Evolutionary conservation across 2,888 invertebrate genomes (phyloP), one percentile per base, ranked within the genome.

Genomic region (Gari tellinella): DNA sequence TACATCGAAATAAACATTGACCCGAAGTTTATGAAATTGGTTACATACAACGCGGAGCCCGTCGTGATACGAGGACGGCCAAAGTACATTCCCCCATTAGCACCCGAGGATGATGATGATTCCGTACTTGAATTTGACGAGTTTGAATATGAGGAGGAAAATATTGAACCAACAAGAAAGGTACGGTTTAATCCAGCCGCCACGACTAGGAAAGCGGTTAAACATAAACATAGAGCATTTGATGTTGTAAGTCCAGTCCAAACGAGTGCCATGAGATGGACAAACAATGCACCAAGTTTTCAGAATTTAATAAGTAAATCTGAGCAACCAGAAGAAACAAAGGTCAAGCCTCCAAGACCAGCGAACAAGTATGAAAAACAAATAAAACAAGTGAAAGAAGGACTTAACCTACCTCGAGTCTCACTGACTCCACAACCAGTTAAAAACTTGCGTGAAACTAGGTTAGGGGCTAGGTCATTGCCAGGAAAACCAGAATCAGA

Each of bases 1-100:
- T 78, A 78, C 25, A 61, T 78, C 8, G 78, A 78, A 48, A 51
- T 78, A 4, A 55, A 58, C 4, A 55, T 69, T 10, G 69, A 67
- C 57, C 37, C 73, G 3, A 73, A 73, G 17, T 78, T 78, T 40
- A 73, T 70, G 51, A 78, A 78, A 17, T 14, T 73, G 46, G 25
- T 78, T 31, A 52, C 73, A 8, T 78, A 73, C 31, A 73, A 66
- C 43, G 64, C 67, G 5, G 73, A 78, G 23, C 78, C 78, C 2
- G 56, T 78, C 12, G 65, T 64, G 40, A 68, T 78, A 38, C 62
- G 68, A 51, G 78, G 78, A 4, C 49, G 77, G n/a, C 77, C 77
- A n/a, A 77, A 77, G 51, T 77, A 58, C 26, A 51, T 70, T 25
- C 17, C 55, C 1, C 65, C 63, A 21, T 63, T 73, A 21, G 73